These are phyloP conservation scores for Crotalus horridus DNA, from an alignment of 2,113 vertebrate genomes.

Conservation along the genomic window DNA sequence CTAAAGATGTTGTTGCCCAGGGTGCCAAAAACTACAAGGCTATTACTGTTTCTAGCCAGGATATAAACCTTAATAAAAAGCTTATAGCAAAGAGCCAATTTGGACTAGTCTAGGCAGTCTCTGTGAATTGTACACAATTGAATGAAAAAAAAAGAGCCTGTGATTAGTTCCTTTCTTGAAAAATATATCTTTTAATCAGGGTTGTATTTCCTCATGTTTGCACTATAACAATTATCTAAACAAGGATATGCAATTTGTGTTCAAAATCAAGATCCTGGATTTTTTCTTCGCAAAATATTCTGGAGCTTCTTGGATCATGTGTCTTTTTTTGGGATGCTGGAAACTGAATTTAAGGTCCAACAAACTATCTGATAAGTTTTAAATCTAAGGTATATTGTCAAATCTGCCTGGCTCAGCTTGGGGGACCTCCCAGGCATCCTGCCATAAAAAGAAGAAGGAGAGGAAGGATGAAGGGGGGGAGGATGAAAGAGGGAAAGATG, in stretches of 20 bases:
- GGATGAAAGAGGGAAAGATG: too few species aligned
- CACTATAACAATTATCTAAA: neutral
- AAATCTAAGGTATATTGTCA: neutral
- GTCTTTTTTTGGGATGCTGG: neutral
- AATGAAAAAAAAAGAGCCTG: neutral
- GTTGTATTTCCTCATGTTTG: neutral
- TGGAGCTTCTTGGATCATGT: neutral
- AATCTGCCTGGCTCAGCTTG: too few species aligned
- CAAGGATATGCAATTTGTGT: neutral
- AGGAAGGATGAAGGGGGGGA: too few species aligned
- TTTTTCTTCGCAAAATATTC: neutral
- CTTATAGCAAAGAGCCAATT: neutral
- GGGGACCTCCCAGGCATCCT: too few species aligned
- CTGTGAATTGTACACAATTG: neutral
- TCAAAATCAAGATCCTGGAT: neutral
- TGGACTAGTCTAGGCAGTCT: neutral
- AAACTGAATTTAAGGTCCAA: neutral
- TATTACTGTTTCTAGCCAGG: neutral
- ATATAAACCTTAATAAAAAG: neutral
- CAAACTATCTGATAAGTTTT: neutral
- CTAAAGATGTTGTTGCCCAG: neutral
- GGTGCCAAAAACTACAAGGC: neutral
- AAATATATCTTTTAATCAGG: neutral
- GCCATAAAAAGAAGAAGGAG: too few species aligned
- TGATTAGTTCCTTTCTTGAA: neutral